phyloP scores from a whole-genome alignment of 2,888 invertebrate species.

The Eupithecia subumbrata region DNA sequence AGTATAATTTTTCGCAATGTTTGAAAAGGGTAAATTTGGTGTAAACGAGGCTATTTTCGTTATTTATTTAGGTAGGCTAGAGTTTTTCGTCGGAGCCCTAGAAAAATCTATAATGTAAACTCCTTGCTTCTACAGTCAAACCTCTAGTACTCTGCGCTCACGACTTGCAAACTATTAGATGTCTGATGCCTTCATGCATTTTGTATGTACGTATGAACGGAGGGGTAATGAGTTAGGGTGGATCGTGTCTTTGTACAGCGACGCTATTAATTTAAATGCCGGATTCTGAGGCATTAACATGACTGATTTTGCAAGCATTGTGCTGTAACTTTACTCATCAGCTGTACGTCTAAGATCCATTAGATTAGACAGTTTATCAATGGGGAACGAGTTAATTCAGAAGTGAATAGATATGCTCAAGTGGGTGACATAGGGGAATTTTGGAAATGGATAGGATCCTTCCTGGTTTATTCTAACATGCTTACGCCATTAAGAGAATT shows the following conservation, averaged over 20 bases:
- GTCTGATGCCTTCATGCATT: constrained; percentile 42
- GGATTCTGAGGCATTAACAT: constrained; percentile 4
- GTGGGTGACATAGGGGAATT: background rate
- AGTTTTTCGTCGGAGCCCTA: background rate
- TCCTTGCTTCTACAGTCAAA: background rate
- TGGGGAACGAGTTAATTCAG: background rate
- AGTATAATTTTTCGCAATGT: background rate
- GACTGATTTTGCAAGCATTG: constrained; percentile 3
- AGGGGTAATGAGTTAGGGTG: constrained; percentile 28
- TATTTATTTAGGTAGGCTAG: background rate
- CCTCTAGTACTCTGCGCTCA: constrained; percentile 2
- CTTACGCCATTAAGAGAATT: constrained; percentile 5
- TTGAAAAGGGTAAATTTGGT: background rate
- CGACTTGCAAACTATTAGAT: constrained; percentile 41
- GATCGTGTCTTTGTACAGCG: constrained; percentile 25
- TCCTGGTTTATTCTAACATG: constrained; percentile 1
- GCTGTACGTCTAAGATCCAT: constrained; percentile 1
- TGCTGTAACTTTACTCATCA: background rate
- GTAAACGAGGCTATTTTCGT: background rate
- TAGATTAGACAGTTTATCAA: constrained; percentile 12
- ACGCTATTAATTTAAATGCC: constrained; percentile 30
- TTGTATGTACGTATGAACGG: constrained; percentile 39
- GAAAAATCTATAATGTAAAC: background rate
- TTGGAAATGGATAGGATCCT: background rate
- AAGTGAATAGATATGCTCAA: constrained; percentile 1